Conservation (phyloP, 2,888 invertebrate species). For the Lasioglossum vierecki region DNA sequence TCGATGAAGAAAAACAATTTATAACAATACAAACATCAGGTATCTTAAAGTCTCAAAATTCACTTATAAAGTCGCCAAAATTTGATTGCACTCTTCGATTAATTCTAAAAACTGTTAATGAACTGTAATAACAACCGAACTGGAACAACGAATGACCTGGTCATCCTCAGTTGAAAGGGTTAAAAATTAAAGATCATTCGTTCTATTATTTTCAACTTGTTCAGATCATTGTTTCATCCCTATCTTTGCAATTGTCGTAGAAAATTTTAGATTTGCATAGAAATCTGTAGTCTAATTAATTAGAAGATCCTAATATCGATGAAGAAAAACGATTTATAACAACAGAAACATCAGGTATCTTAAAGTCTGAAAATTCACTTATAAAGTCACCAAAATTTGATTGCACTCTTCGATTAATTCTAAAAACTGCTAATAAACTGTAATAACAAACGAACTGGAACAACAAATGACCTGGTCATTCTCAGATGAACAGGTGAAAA, state of each 20-base stretch:
- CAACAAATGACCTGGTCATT: not conserved
- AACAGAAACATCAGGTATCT: not conserved
- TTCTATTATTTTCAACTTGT: too few species aligned
- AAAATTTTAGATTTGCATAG: not conserved
- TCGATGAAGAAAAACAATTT: not conserved
- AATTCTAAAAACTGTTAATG: not conserved
- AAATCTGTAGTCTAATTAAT: not conserved
- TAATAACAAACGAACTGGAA: too few species aligned
- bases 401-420: too few species aligned
- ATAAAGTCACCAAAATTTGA: not conserved
- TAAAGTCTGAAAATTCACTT: too few species aligned
- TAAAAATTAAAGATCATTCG: too few species aligned
- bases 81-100: not conserved
- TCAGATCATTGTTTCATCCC: too few species aligned
- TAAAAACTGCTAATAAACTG: too few species aligned
- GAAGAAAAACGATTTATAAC: not conserved
- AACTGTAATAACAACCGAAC: too few species aligned
- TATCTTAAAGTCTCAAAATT: too few species aligned
- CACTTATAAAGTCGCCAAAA: not conserved
- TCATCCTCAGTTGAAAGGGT: too few species aligned
- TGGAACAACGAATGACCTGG: too few species aligned
- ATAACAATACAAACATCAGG: not conserved
- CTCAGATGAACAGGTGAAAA: not conserved
- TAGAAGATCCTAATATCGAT: not conserved
- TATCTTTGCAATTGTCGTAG: too few species aligned